These are phyloP conservation scores for Hylaea fasciaria DNA, from an alignment of 2,888 invertebrate species.

Conservation along the genomic window DNA sequence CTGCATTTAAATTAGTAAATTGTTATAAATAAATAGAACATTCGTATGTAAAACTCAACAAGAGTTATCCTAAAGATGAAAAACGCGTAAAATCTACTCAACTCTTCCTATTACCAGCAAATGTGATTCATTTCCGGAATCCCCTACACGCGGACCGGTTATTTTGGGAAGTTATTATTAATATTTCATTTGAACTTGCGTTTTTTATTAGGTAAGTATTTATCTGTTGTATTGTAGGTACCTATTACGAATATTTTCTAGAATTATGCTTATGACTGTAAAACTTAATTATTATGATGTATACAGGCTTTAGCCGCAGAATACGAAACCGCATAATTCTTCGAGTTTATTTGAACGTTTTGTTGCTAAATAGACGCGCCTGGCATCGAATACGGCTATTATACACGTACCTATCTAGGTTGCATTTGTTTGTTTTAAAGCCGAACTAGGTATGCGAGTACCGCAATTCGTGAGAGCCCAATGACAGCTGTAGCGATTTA, in stretches of 20 bases:
- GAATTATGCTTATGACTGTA: no score
- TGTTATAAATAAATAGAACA: neutral
- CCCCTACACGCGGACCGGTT: neutral
- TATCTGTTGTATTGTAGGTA: no score
- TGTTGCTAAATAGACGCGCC: no score
- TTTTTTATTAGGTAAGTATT: no score
- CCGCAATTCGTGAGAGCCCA: conserved; percentile 73
- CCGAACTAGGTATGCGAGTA: conserved; percentile 66
- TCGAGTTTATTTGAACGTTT: no score
- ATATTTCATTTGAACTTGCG: no score
- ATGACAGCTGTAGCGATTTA: conserved; percentile 77
- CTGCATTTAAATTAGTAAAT: no score
- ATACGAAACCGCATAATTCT: no score
- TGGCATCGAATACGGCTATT: no score
- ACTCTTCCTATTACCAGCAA: neutral
- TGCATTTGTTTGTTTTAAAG: conserved; percentile 37
- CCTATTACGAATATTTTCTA: no score
- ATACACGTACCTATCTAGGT: conserved; percentile 9
- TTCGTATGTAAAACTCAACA: neutral
- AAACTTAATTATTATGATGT: no score
- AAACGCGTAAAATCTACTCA: neutral
- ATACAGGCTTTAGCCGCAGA: no score
- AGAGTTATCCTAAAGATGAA: neutral
- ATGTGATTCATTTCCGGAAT: conserved; percentile 1
- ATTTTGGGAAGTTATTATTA: neutral